Conservation (phyloP, 2,888 invertebrate species). For the Euphydryas editha region DNA sequence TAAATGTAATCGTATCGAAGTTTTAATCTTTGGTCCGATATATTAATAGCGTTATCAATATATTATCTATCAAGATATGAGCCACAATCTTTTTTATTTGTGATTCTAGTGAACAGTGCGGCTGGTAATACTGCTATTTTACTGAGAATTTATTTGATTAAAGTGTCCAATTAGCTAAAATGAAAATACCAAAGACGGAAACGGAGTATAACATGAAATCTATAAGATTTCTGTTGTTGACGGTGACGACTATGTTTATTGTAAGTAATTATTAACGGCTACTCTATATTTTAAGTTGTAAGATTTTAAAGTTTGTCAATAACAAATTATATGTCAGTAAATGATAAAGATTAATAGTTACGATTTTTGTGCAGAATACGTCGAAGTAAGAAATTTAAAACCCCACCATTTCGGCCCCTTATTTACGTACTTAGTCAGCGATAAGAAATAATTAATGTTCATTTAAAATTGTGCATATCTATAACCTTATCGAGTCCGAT, state of each 20-base stretch:
- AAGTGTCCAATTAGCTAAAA: conserved; percentile 51
- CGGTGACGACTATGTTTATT: conserved; percentile 75
- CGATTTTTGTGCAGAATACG: background rate
- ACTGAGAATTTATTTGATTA: conserved; percentile 46
- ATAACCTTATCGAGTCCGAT: background rate
- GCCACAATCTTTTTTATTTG: conserved; percentile 22
- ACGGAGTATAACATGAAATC: conserved; percentile 78
- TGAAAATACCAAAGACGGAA: conserved; percentile 70
- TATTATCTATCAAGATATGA: conserved; percentile 27
- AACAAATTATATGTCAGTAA: background rate
- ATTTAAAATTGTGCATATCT: background rate
- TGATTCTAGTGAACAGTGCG: conserved; percentile 20
- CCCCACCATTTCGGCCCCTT: background rate
- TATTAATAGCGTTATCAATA: conserved; percentile 27
- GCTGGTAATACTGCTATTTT: conserved; percentile 22
- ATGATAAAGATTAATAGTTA: background rate
- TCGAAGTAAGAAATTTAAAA: no score
- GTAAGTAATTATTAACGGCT: conserved; percentile 56
- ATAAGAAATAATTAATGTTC: conserved; percentile 6
- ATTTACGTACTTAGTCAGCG: background rate
- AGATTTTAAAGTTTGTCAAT: background rate
- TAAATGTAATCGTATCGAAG: background rate
- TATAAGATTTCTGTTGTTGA: conserved; percentile 72
- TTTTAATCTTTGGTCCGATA: conserved; percentile 21
- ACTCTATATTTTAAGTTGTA: background rate